These are phyloP conservation scores for Rhagophthalmus giganteus DNA, from an alignment of 2,888 invertebrate species.

Conservation along the genomic window DNA sequence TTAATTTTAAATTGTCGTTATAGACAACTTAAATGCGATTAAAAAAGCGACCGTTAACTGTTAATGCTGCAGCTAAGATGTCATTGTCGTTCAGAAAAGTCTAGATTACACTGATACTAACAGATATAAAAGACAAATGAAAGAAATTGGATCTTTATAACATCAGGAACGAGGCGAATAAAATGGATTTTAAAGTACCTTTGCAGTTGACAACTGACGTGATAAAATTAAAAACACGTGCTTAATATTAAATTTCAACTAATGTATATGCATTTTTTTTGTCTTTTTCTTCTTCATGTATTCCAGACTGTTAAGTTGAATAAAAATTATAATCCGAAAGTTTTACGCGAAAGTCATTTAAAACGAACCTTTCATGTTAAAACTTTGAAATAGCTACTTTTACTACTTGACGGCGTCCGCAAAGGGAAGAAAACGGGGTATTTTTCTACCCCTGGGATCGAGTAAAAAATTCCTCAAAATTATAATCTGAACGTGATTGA, in stretches of 20 bases:
- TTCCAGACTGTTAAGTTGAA: conserved; percentile 9
- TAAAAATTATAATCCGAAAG: not conserved
- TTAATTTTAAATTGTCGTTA: no score
- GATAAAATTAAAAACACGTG: conserved; percentile 42
- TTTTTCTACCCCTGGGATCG: no score
- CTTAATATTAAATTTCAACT: conserved; percentile 38
- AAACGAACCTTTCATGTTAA: no score
- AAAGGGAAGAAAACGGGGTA: no score
- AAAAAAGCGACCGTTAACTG: no score
- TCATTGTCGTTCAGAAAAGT: conserved; percentile 20
- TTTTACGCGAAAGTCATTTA: no score
- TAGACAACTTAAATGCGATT: no score
- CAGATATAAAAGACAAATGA: conserved; percentile 34
- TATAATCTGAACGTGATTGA: no score
- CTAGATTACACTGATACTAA: conserved; percentile 30
- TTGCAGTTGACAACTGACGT: conserved; percentile 42
- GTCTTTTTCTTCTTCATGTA: conserved; percentile 18
- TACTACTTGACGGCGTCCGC: no score
- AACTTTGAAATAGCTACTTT: no score
- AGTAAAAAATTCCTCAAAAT: no score
- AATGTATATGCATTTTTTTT: conserved; percentile 10
- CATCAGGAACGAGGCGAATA: conserved; percentile 41
- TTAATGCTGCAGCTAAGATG: no score
- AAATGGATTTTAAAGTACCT: conserved; percentile 47
- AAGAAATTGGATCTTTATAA: conserved; percentile 43